Base-by-base conservation (phyloP, 2,888 invertebrate genomes). In the Cataglyphis altisquamis region DNA sequence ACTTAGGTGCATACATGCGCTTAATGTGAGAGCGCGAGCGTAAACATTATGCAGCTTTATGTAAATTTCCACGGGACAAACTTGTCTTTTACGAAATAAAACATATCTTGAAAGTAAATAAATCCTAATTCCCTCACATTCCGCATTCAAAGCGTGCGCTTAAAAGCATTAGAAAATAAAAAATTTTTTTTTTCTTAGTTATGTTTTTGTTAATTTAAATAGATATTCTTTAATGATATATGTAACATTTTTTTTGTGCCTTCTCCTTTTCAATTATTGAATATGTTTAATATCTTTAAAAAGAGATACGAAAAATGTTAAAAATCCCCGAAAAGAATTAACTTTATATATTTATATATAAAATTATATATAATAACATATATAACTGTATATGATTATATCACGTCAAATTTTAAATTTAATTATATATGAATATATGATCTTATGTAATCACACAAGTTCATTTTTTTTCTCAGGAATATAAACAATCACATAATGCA, bases 51-150 rank as follows among this genome's bases (percentile, higher is more conserved):
- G 32, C 10, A 55, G 39, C 41, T 68, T 77, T 70, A 68, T 41
- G 29, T 55, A 70, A 68, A 77, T n/a, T 25, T 70, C n/a, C 70
- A 15, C 29, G 77, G 41, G 77, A 68, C 39, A 32, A 70, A 77
- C 32, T 55, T 77, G 41, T 15, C 55, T 77, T 68, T 77, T 32
- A 41, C 39, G 4, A 77, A 57, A 70, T 57, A 15, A 77, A 77
- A 55, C 39, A 25, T 15, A 29, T 68, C 25, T 39, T 29, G n/a
- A 68, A 77, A 55, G 15, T 64, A 74, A 67, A 57, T 29, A 77
- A 57, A 68, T 48, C 25, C n/a, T 52, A 21, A 64, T 36, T 75
- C 39, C 9, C 29, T 77, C n/a, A 48, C n/a, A 41, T 68, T 39
- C 10, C 9, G n/a, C 29, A 9, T 67, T 68, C 29, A 15, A 15